Percentiles rank a stretch among this genome's conserved stretches.
Evolutionary conservation across 2,888 invertebrate genomes (phyloP).

Genomic region (Cerceris ruficornis): DNA sequence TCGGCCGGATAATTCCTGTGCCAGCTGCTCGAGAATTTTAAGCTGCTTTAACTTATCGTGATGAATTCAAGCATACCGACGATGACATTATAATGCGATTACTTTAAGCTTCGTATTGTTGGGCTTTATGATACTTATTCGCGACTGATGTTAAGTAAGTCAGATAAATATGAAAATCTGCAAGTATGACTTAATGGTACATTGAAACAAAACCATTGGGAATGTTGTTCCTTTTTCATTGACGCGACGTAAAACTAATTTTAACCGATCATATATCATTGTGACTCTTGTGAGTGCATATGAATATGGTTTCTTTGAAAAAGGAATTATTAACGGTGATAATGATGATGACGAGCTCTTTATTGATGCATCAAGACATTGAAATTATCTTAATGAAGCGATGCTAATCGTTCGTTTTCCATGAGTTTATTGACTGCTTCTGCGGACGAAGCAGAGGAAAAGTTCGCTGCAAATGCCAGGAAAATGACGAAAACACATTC

Average conservation of each 20-base stretch:
- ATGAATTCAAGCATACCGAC: neutral
- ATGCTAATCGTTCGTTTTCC: conserved; percentile 14
- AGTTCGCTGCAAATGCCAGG: conserved; percentile 5
- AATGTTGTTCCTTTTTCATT: no score
- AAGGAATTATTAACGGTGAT: no score
- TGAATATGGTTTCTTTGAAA: neutral
- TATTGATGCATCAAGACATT: conserved; percentile 5
- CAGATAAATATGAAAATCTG: no score
- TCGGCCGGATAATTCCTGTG: conserved; percentile 25
- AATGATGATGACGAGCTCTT: neutral
- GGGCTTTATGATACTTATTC: neutral
- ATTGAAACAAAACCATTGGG: no score
- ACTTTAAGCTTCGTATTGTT: conserved; percentile 4
- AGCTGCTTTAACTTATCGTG: conserved; percentile 10
- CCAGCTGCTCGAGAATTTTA: conserved; percentile 4
- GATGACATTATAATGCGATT: conserved; percentile 26
- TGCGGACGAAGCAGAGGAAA: neutral
- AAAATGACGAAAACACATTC: conserved; percentile 9
- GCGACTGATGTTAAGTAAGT: neutral
- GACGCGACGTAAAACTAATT: no score
- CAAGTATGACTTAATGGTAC: no score
- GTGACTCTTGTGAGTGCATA: neutral
- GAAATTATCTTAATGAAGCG: conserved; percentile 2
- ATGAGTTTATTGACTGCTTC: conserved; percentile 6
- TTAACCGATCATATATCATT: neutral